Percentiles rank a stretch among this genome's conserved stretches.
Evolutionary conservation across 1,140 invertebrate species (phyloP).

Genomic region (Pentalonia nigronervosa): DNA sequence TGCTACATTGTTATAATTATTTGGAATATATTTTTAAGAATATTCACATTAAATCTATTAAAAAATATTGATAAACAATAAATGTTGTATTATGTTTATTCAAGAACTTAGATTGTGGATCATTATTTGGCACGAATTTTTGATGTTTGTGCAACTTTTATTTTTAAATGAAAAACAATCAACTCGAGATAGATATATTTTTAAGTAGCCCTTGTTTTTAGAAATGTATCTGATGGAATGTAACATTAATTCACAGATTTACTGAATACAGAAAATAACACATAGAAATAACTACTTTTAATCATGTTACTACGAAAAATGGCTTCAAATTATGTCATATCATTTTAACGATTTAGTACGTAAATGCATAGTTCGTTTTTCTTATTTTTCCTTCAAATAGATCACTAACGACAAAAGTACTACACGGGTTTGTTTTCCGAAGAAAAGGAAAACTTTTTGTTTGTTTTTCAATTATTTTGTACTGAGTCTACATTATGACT

Average conservation of each 20-base stretch:
- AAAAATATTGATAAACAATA: neutral
- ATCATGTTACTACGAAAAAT: neutral
- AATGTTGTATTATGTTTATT: neutral
- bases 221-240: neutral
- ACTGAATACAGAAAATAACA: neutral
- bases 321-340: neutral
- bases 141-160: neutral
- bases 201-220: neutral
- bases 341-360: neutral
- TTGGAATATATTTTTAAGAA: neutral
- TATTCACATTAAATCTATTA: neutral
- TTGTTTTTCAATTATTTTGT: too few relatives aligned
- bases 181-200: neutral
- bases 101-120: neutral
- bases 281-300: neutral
- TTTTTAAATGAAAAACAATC: neutral
- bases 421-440: neutral
- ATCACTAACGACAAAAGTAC: neutral
- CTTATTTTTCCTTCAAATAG: neutral
- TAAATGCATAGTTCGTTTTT: neutral
- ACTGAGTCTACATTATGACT: neutral
- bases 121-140: neutral
- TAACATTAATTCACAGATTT: neutral
- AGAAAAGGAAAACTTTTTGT: neutral
- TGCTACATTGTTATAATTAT: neutral